A percentile compares a stretch with the other conserved stretches of the same genome.
Conservation (phyloP, 2,113 vertebrate genomes). For the Sarotherodon lohbergeri region DNA sequence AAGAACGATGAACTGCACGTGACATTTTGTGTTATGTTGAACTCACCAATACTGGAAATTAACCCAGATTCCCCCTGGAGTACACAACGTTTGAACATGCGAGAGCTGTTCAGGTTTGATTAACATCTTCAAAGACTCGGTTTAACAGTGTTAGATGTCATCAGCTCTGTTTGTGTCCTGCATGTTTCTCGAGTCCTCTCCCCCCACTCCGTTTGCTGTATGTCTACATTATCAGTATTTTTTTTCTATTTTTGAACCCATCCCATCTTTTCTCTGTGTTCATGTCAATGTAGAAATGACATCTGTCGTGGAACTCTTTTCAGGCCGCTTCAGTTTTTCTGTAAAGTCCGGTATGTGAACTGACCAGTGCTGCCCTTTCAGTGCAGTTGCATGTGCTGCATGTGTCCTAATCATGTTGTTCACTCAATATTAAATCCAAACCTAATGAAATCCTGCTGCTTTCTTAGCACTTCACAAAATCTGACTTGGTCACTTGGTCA, state of each 20-base stretch:
- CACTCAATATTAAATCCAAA: slow-evolving; percentile 8
- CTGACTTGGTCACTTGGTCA: background rate
- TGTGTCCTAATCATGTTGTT: slow-evolving; percentile 43
- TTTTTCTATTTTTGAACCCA: slow-evolving; percentile 37
- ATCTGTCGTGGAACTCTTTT: slow-evolving; percentile 77
- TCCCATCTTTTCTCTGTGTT: slow-evolving; percentile 66
- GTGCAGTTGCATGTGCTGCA: slow-evolving; percentile 61
- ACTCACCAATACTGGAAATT: background rate
- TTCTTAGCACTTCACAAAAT: slow-evolving; percentile 10
- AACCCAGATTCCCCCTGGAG: background rate
- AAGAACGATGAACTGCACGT: background rate
- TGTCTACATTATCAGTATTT: slow-evolving; percentile 25
- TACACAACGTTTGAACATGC: background rate
- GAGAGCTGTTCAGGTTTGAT: slow-evolving; percentile 26
- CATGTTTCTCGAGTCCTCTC: slow-evolving; percentile 34
- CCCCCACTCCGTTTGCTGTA: slow-evolving; percentile 23
- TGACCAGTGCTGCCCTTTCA: slow-evolving; percentile 42
- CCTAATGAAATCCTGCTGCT: background rate
- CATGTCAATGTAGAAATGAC: slow-evolving; percentile 72
- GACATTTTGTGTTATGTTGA: background rate
- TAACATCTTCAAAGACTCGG: slow-evolving; percentile 26
- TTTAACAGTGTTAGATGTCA: slow-evolving; percentile 27
- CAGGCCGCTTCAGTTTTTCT: slow-evolving; percentile 75
- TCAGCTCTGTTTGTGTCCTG: slow-evolving; percentile 46
- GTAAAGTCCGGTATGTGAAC: slow-evolving; percentile 79